Conservation (phyloP, 2,113 vertebrate genomes). For the Corythornis cristatus region DNA sequence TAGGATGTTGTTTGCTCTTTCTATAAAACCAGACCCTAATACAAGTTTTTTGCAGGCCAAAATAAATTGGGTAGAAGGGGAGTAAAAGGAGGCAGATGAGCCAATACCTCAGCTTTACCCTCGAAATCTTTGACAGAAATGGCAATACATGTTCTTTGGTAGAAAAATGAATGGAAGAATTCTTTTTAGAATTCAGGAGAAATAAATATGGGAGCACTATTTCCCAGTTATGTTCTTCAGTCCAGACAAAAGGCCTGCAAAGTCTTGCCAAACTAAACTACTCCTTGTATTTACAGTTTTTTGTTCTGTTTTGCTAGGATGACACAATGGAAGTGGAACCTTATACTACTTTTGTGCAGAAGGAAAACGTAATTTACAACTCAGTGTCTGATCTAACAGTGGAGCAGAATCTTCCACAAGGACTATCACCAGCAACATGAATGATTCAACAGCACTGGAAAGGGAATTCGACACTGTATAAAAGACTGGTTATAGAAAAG, state of each 20-base stretch:
- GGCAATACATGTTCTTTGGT: not conserved
- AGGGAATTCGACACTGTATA: not conserved
- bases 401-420: conserved; percentile 2
- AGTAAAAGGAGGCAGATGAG: not conserved
- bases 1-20: not conserved
- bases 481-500: not conserved
- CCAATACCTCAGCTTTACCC: not conserved
- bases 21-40: not conserved
- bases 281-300: not conserved
- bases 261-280: not conserved
- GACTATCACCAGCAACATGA: not conserved
- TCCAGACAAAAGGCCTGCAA: not conserved
- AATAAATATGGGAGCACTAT: not conserved
- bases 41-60: not conserved
- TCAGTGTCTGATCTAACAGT: conserved; percentile 48
- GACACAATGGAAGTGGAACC: conserved; percentile 57
- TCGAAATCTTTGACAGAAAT: not conserved
- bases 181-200: not conserved
- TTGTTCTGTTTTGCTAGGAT: conserved; percentile 59
- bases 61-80: not conserved
- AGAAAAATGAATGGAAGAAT: not conserved
- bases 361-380: conserved; percentile 66
- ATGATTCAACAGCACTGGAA: not conserved
- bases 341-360: conserved; percentile 69
- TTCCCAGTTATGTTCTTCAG: not conserved